Evolutionary conservation across 2,888 invertebrate species (phyloP).

Genomic region (Apeira syringaria): DNA sequence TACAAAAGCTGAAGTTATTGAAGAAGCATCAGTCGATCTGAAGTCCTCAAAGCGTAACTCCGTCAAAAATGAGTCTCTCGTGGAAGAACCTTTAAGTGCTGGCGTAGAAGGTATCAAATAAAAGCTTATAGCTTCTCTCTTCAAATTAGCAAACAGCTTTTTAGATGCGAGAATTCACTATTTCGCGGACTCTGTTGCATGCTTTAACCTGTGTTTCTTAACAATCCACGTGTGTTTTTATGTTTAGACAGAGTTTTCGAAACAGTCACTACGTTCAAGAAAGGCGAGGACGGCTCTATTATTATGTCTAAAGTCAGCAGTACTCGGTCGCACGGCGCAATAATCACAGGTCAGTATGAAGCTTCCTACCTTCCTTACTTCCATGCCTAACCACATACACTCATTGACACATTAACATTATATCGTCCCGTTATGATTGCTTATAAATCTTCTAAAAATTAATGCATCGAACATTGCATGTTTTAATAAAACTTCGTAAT

Average conservation of each 20-base stretch:
- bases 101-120: constrained; percentile 75
- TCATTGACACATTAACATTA: constrained; percentile 30
- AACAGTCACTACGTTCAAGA: constrained; percentile 82
- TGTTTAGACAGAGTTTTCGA: constrained; percentile 82
- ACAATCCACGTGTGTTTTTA: constrained; percentile 77
- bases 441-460: constrained; percentile 34
- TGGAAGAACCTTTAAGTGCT: constrained; percentile 75
- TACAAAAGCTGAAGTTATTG: constrained; percentile 62
- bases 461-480: constrained; percentile 54
- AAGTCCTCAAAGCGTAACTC: constrained; percentile 71
- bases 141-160: constrained; percentile 67
- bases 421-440: constrained; percentile 37
- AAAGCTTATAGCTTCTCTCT: constrained; percentile 65
- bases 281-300: constrained; percentile 72
- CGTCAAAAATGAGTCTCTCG: constrained; percentile 63
- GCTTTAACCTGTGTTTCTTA: constrained; percentile 74
- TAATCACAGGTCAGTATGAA: constrained; percentile 84
- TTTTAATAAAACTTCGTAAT: constrained; percentile 35
- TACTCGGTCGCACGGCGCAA: constrained; percentile 84
- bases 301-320: constrained; percentile 84
- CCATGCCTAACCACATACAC: constrained; percentile 42
- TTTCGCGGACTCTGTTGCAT: constrained; percentile 69
- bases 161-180: constrained; percentile 56
- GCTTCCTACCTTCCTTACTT: constrained; percentile 63
- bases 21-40: constrained; percentile 60